Conservation (phyloP, 2,888 invertebrate species). For the Lepidocyrtinus sp. region DNA sequence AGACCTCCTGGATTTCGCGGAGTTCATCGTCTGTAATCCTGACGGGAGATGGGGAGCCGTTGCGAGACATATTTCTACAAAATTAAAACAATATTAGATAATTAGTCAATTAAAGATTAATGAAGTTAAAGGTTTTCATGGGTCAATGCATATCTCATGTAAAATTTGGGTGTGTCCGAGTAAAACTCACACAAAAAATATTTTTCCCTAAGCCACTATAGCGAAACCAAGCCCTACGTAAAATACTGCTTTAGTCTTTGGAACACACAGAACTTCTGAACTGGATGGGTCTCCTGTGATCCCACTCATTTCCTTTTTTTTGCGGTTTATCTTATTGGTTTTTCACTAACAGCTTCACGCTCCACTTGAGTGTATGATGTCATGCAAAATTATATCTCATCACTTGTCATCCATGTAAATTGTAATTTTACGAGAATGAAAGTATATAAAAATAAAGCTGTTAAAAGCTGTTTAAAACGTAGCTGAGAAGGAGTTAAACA, state of each 20-base stretch:
- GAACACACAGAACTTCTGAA: background rate
- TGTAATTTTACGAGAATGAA: slow-evolving; percentile 22
- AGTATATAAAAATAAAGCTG: too few relatives aligned
- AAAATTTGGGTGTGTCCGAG: background rate
- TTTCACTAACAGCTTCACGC: background rate
- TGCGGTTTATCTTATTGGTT: slow-evolving; percentile 58
- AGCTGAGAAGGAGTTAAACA: too few relatives aligned
- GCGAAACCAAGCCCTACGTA: background rate
- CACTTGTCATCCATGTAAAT: slow-evolving; percentile 62
- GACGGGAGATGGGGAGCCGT: slow-evolving; percentile 51
- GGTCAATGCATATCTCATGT: background rate
- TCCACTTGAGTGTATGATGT: slow-evolving; percentile 50
- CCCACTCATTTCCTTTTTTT: slow-evolving; percentile 46
- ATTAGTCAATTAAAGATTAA: background rate
- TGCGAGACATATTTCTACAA: slow-evolving; percentile 57
- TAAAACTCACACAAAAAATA: background rate
- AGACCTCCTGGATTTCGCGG: slow-evolving; percentile 47
- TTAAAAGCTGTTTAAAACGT: too few relatives aligned
- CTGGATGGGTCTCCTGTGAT: background rate
- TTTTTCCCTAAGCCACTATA: background rate
- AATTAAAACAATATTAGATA: background rate
- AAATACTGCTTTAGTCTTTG: background rate
- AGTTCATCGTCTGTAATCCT: slow-evolving; percentile 51
- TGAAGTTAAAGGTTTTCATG: background rate
- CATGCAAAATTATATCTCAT: slow-evolving; percentile 55